Percentiles rank a stretch among this genome's conserved stretches.
These are phyloP conservation scores for Drosophila mimica DNA, from an alignment of 2,888 invertebrate genomes.

Conservation along the genomic window DNA sequence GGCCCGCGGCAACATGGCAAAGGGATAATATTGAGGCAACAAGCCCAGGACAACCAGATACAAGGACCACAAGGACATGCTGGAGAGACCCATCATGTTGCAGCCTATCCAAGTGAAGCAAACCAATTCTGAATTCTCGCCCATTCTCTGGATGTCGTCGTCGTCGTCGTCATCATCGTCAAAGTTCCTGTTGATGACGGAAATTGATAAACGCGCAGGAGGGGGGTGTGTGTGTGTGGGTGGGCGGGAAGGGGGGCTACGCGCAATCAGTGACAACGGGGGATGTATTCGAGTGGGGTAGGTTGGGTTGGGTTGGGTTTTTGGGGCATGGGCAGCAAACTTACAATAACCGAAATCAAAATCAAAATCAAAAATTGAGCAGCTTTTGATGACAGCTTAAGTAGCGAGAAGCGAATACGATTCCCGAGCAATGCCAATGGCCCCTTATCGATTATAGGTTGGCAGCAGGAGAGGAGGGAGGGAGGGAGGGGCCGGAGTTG, in stretches of 20 bases:
- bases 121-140: conserved; percentile 28
- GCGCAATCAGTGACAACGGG: conserved; percentile 59
- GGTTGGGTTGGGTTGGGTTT: background rate
- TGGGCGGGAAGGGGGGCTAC: background rate
- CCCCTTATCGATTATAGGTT: conserved; percentile 69
- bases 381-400: conserved; percentile 81
- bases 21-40: conserved; percentile 50
- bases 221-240: background rate
- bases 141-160: conserved; percentile 35
- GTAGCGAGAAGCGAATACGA: conserved; percentile 46
- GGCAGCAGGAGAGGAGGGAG: background rate
- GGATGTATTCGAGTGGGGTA: background rate
- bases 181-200: conserved; percentile 69
- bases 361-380: conserved; percentile 81
- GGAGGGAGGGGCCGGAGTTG: background rate
- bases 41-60: conserved; percentile 15
- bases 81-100: conserved; percentile 14
- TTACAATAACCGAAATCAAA: conserved; percentile 73
- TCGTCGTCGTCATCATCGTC: conserved; percentile 26
- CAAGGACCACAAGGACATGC: conserved; percentile 9
- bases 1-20: conserved; percentile 42
- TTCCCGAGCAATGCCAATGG: conserved; percentile 25
- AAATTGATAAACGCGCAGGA: conserved; percentile 78
- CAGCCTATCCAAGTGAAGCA: conserved; percentile 36
- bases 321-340: conserved; percentile 11